Percentiles rank a stretch among this genome's conserved stretches.
Evolutionary conservation across 2,888 invertebrate genomes (phyloP).

Genomic region (Amorpha juglandis): DNA sequence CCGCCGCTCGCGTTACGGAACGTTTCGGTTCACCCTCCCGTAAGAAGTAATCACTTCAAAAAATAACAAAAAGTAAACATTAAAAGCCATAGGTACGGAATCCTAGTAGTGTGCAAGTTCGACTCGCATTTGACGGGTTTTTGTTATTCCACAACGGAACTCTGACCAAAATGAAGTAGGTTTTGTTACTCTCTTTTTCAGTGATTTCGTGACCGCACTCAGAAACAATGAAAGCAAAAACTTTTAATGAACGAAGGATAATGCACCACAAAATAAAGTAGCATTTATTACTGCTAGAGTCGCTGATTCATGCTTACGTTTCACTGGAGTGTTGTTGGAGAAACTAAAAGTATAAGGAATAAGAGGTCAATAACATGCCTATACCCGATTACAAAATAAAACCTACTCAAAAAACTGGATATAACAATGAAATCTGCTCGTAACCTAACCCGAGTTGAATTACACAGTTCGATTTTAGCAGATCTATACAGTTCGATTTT

Average conservation of each 20-base stretch:
- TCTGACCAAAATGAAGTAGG: constrained; percentile 10
- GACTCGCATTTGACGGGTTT: background rate
- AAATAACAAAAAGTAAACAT: no score
- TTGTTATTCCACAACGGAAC: background rate
- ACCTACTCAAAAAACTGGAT: no score
- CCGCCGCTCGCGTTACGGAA: no score
- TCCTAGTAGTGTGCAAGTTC: no score
- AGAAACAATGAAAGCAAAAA: constrained; percentile 39
- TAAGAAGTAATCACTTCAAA: no score
- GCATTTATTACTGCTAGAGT: constrained; percentile 33
- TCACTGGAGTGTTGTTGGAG: constrained; percentile 6
- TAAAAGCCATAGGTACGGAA: no score
- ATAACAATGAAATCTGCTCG: no score
- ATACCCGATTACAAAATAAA: background rate
- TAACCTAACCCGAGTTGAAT: no score
- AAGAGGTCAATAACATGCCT: background rate
- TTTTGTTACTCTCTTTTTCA: constrained; percentile 18
- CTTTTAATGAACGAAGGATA: constrained; percentile 47
- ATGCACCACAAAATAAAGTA: constrained; percentile 33
- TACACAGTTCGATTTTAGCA: no score
- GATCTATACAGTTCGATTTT: no score
- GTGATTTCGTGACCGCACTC: constrained; percentile 22
- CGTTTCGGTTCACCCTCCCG: no score
- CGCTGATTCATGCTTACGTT: constrained; percentile 34
- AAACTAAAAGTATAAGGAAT: background rate